Percentiles rank a stretch among this genome's conserved stretches.
Evolutionary conservation across 1,140 invertebrate species (phyloP).

Genomic region (Dreissena rostriformis): DNA sequence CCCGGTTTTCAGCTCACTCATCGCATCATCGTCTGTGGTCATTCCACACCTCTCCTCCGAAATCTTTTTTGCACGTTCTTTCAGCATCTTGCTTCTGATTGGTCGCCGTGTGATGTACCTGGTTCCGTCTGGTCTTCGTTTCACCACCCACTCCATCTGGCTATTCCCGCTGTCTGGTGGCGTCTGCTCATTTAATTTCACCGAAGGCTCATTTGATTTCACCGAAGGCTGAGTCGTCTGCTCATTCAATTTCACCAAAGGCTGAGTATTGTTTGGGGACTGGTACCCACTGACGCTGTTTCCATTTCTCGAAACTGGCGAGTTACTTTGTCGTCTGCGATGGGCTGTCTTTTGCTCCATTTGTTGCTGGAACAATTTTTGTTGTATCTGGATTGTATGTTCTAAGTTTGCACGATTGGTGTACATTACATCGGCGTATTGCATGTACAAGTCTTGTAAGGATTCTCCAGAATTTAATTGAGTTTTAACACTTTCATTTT

Average conservation of each 20-base stretch:
- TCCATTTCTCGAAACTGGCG: slow-evolving; percentile 62
- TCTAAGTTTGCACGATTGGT: slow-evolving; percentile 88
- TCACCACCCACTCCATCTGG: slow-evolving; percentile 91
- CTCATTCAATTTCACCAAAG: slow-evolving; percentile 31
- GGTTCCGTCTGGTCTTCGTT: slow-evolving; percentile 89
- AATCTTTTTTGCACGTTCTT: slow-evolving; percentile 87
- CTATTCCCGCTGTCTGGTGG: slow-evolving; percentile 68
- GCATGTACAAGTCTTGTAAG: slow-evolving; percentile 78
- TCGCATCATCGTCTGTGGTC: slow-evolving; percentile 91
- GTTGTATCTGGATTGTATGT: slow-evolving; percentile 88
- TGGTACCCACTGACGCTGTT: slow-evolving; percentile 62
- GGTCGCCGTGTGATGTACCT: slow-evolving; percentile 90
- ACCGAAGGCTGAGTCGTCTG: slow-evolving; percentile 46
- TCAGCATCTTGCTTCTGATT: slow-evolving; percentile 86
- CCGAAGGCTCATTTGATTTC: slow-evolving; percentile 35
- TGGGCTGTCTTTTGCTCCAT: slow-evolving; percentile 75
- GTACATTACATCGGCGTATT: slow-evolving; percentile 85
- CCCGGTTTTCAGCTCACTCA: slow-evolving; percentile 91
- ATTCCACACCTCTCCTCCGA: slow-evolving; percentile 87
- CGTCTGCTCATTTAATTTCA: slow-evolving; percentile 53
- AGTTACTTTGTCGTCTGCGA: slow-evolving; percentile 44
- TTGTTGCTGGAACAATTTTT: slow-evolving; percentile 86
- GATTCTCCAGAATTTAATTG: slow-evolving; percentile 73
- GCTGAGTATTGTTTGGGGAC: slow-evolving; percentile 58
- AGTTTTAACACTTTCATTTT: slow-evolving; percentile 53